Conservation (phyloP, 2,888 invertebrate genomes). For the Rotaria magnacalcarata region DNA sequence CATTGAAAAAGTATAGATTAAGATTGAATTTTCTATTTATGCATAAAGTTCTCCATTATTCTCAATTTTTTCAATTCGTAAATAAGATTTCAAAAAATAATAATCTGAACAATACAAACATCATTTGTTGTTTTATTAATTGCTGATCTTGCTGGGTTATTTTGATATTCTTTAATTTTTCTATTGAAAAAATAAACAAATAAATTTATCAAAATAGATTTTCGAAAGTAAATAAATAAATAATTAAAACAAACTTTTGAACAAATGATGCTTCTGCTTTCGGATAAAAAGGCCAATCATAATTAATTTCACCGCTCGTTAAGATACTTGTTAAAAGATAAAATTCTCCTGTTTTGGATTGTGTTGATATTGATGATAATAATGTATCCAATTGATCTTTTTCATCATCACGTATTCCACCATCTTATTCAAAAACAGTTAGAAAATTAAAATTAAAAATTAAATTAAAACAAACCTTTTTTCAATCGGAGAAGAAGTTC, state of each 20-base stretch:
- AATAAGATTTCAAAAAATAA: no score
- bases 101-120: neutral
- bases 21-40: no score
- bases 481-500: neutral
- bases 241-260: neutral
- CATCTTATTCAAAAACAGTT: neutral
- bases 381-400: neutral
- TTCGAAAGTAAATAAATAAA: no score
- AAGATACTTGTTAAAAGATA: neutral
- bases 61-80: no score
- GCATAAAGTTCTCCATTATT: no score
- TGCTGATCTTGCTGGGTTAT: neutral
- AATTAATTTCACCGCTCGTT: neutral
- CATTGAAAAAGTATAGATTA: no score
- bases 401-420: neutral
- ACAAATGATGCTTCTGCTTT: neutral
- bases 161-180: neutral
- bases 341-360: neutral
- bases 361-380: neutral
- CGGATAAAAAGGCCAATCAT: conserved; percentile 20
- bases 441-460: neutral
- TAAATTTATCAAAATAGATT: neutral
- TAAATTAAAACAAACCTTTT: neutral
- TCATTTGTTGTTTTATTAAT: neutral
- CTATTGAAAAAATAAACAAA: neutral